Evolutionary conservation across 2,113 vertebrate species (phyloP), one percentile per base, ranked within the genome.

Genomic region (Taurulus bubalis): DNA sequence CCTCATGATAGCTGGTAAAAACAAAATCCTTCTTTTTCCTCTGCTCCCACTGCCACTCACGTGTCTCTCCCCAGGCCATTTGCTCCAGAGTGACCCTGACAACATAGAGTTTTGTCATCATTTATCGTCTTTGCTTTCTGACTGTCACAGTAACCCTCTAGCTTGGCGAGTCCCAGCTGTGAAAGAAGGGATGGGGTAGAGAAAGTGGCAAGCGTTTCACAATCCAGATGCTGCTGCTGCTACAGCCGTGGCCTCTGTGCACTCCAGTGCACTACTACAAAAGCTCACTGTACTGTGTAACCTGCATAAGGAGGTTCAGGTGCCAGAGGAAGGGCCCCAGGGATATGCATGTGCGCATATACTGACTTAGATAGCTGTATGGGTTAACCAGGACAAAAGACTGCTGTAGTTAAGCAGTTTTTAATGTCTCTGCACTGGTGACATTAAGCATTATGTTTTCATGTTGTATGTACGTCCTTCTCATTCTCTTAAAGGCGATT

Each of bases 131-230:
- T 8, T 77, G 79, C 56, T 51, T 87, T 79, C 68, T 79, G 81
- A 77, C 71, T 77, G 77, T 87, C 79, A 80, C 65, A 71, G 85
- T 32, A 71, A 70, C 65, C 82, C 70, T 82, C 28, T 71, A 82
- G 80, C 72, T 83, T 65, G 77, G 15, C n/a, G 56, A 81, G 78
- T 56, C 83, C 91, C 93, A 94, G 91, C 91, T 94, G 94, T 90
- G 81, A 69, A 67, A 77, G 70, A 63, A 85, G 77, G 49, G 75
- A 82, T 76, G 66, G 47, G 76, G 59, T 71, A 42, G 60, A 75
- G 36, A 71, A 53, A 80, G 81, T 73, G 32, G 75, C 45, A 45
- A 80, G 32, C 30, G 5, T 87, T 87, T 88, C 77, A 71, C 58
- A 86, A 80, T 53, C 78, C 91, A 91, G 91, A 91, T 90, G 90